Evolutionary conservation across 30 jellyfish, hydroid and myxozoan species (phyloP).

Genomic region (Aurelia coerulea): DNA sequence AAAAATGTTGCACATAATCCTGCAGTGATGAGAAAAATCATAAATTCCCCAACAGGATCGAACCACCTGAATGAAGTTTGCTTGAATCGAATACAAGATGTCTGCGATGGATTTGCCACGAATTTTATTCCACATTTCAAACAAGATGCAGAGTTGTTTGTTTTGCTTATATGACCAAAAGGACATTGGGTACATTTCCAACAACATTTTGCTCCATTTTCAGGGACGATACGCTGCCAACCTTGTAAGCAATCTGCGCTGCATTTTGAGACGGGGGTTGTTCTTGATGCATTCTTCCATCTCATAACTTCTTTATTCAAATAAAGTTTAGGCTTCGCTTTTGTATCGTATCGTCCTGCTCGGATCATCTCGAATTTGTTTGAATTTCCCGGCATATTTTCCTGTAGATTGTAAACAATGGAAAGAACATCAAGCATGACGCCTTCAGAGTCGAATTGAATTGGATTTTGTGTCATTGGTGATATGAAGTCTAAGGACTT

Average conservation of each 20-base stretch:
- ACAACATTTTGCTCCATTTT: slow-evolving; percentile 49
- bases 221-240: slow-evolving; percentile 24
- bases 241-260: slow-evolving; percentile 80
- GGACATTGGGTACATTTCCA: slow-evolving; percentile 89
- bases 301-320: slow-evolving; percentile 52
- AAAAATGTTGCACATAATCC: slow-evolving; percentile 80
- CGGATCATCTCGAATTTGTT: slow-evolving; percentile 6
- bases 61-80: slow-evolving; percentile 78
- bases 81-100: slow-evolving; percentile 68
- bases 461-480: slow-evolving; percentile 58
- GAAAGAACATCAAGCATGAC: slow-evolving; percentile 31
- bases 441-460: slow-evolving; percentile 38
- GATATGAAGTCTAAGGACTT: slow-evolving; percentile 33
- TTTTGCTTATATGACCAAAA: slow-evolving; percentile 62
- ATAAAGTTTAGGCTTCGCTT: slow-evolving; percentile 23
- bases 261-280: slow-evolving; percentile 78
- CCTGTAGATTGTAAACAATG: slow-evolving; percentile 64
- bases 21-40: slow-evolving; percentile 82
- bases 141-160: slow-evolving; percentile 78
- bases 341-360: slow-evolving; percentile 54
- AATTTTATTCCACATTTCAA: slow-evolving; percentile 36
- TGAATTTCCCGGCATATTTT: slow-evolving; percentile 13
- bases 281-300: slow-evolving; percentile 77
- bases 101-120: slow-evolving; percentile 75
- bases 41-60: slow-evolving; percentile 85